Base-by-base conservation (phyloP, 2,888 invertebrate genomes). In the Isoperla grammatica region DNA sequence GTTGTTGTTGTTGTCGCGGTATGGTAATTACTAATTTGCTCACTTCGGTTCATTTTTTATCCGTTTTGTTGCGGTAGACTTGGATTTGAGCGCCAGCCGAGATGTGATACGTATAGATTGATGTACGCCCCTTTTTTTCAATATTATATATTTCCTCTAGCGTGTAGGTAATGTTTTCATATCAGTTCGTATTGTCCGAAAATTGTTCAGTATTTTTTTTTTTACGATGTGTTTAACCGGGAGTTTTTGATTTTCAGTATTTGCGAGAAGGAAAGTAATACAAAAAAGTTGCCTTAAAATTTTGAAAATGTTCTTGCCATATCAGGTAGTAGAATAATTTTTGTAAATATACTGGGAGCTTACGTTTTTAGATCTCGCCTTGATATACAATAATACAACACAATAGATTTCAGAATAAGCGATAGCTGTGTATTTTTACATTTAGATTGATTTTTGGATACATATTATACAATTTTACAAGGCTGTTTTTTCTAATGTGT, bases 51-150 rank as follows among this genome's bases (percentile, higher is more conserved):
- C 20, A 46, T 46, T 46, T 46, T 29, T 29, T 29, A 29, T 9
- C 12, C 35, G 49, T 15, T 3, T n/a, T n/a, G n/a, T n/a, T 13
- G 49, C 49, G 49, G 29, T 35, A n/a, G 29, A 29, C 29, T 29
- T 29, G 29, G 29, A 29, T 29, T 29, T 8, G 29, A 8, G 2
- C 37, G 53, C 19, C 53, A n/a, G 53, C 9, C 53, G 39, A 53
- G 53, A 39, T 53, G 53, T 53, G 53, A 53, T 53, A 53, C 53
- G 39, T 53, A 39, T 53, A 37, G 22, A 29, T 53, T 39, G 17
- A 39, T 19, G 19, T 53, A 39, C 53, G 53, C 37, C 37, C n/a
- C n/a, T n/a, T 53, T 37, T 37, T 53, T 53, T 49, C 49, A 17
- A 39, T n/a, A n/a, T 37, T 39, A 37, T 53, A 46, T 17, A 22